phyloP scores from a whole-genome alignment of 1,140 invertebrate species.

The Zaprionus davidi region DNA sequence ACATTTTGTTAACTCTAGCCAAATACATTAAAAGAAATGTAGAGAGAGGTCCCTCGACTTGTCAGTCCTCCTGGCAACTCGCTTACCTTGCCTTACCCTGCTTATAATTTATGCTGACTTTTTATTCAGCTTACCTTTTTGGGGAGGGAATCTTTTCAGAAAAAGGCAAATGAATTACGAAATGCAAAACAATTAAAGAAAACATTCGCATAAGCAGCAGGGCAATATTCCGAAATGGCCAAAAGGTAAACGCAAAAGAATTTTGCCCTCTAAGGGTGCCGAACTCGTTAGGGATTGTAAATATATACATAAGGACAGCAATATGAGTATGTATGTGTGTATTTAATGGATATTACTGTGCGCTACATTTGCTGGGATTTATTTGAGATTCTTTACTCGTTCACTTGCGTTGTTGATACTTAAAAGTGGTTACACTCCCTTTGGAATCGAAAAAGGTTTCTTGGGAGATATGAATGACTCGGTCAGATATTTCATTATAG shows the following conservation, averaged over 20 bases:
- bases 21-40: slow-evolving; percentile 43
- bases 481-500: too few species aligned
- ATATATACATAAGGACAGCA: neutral
- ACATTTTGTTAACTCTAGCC: slow-evolving; percentile 44
- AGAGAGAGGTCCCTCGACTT: too few species aligned
- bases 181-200: slow-evolving; percentile 41
- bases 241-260: slow-evolving; percentile 25
- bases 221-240: slow-evolving; percentile 11
- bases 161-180: slow-evolving; percentile 32
- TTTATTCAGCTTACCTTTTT: slow-evolving; percentile 13
- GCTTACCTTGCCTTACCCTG: neutral
- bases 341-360: neutral
- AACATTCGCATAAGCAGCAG: slow-evolving; percentile 23
- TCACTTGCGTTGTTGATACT: neutral
- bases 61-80: neutral
- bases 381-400: neutral
- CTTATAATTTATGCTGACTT: slow-evolving; percentile 38
- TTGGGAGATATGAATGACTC: neutral
- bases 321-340: neutral
- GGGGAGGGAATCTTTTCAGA: neutral
- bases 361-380: slow-evolving; percentile 8
- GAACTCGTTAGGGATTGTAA: neutral
- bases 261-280: neutral
- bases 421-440: neutral
- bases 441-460: neutral